These are phyloP conservation scores for Staurois parvus DNA, from an alignment of 2,797 vertebrate genomes.

Conservation along the genomic window DNA sequence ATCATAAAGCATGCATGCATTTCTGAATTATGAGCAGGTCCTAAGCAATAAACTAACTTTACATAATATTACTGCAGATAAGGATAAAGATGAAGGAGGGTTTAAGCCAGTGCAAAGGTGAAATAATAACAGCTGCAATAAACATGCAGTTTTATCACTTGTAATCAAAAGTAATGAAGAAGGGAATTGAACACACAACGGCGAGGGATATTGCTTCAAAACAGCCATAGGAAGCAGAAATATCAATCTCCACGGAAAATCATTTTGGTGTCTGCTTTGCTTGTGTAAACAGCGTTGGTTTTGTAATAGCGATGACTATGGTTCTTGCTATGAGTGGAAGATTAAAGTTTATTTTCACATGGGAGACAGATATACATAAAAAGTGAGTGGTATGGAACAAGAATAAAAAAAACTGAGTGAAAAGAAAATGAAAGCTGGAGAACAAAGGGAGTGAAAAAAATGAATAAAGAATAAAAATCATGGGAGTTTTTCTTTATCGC, in stretches of 20 bases:
- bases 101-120: slow-evolving; percentile 44
- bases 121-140: slow-evolving; percentile 53
- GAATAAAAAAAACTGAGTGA: background rate
- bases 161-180: slow-evolving; percentile 62
- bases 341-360: slow-evolving; percentile 20
- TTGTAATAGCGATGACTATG: slow-evolving; percentile 15
- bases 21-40: too few relatives aligned
- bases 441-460: slow-evolving; percentile 13
- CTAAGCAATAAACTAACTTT: slow-evolving; percentile 4
- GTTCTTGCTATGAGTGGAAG: background rate
- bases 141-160: slow-evolving; percentile 56
- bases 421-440: slow-evolving; percentile 1
- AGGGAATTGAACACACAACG: slow-evolving; percentile 54
- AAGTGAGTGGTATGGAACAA: background rate
- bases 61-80: slow-evolving; percentile 17
- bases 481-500: slow-evolving; percentile 25
- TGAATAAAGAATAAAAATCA: background rate
- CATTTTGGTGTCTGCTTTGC: slow-evolving; percentile 6
- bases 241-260: slow-evolving; percentile 36
- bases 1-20: too few relatives aligned
- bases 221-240: slow-evolving; percentile 44
- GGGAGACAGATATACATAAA: slow-evolving; percentile 9
- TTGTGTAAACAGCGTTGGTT: slow-evolving; percentile 32
- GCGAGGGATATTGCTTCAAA: slow-evolving; percentile 38
- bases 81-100: slow-evolving; percentile 17